These are phyloP conservation scores for Tor tambroides DNA, from an alignment of 2,113 vertebrate genomes.

Conservation along the genomic window DNA sequence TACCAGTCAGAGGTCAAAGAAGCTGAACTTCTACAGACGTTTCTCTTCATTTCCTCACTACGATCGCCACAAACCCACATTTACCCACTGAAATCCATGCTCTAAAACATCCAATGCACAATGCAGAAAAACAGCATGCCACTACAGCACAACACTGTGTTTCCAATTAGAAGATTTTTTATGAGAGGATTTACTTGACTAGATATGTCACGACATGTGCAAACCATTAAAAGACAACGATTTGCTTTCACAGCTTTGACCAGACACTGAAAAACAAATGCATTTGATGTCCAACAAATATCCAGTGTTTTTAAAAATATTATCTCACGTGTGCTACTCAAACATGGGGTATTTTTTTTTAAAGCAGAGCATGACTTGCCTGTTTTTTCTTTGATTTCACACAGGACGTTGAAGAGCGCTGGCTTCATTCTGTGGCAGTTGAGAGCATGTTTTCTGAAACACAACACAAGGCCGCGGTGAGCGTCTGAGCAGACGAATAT, in stretches of 20 bases:
- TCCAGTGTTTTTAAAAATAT: neutral
- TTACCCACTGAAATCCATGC: neutral
- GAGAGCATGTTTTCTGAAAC: conserved; percentile 95
- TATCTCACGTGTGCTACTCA: neutral
- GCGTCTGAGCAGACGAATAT: neutral
- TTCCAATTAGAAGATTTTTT: neutral
- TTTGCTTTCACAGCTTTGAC: neutral
- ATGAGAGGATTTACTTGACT: neutral
- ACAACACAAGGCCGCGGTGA: conserved; percentile 63
- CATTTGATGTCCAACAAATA: neutral
- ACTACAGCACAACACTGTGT: neutral
- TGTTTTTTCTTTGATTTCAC: conserved; percentile 99
- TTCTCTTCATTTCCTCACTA: neutral
- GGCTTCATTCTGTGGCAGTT: conserved; percentile 99
- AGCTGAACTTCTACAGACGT: conserved; percentile 1
- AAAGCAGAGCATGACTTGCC: conserved; percentile 74
- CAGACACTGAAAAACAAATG: neutral
- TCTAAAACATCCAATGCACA: neutral
- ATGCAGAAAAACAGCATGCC: neutral
- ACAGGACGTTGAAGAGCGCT: conserved; percentile 97
- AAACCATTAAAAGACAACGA: neutral
- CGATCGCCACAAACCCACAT: neutral
- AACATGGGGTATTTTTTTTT: neutral
- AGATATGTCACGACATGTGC: conserved; percentile 7
- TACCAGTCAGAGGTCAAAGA: conserved; percentile 10